Base-by-base conservation (phyloP, 2,888 invertebrate species). In the Torymus aiolomorphi region DNA sequence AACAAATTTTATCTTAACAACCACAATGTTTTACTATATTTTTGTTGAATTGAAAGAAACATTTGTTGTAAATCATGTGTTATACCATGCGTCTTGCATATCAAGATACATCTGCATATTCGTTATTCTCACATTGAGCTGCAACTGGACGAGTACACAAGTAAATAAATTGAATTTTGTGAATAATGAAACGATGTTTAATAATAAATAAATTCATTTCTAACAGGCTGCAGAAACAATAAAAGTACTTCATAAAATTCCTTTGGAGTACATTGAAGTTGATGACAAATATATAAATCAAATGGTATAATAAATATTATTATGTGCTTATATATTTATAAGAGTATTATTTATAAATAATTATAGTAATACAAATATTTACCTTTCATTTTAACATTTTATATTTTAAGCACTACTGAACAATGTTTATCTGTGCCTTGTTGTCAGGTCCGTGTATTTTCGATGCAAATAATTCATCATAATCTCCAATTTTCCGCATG, bases 401-500 rank as follows among this genome's bases (percentile, higher is more conserved):
- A n/a, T n/a, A n/a, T n/a, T n/a, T n/a, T n/a, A n/a, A n/a, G n/a
- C n/a, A n/a, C n/a, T n/a, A n/a, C n/a, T n/a, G n/a, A n/a, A n/a
- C n/a, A n/a, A n/a, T n/a, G n/a, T n/a, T n/a, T n/a, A n/a, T 31
- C 1, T 31, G 31, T 31, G 31, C 31, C 31, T 52, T 56, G 14
- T 16, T 77, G 80, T 2, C 52, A 80, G 76, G 24, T 78, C 16
- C 52, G 65, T 59, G 76, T 69, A 61, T 78, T 82, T 66, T 80
- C 76, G 0, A 78, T 74, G 76, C 81, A 80, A 65, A 72, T 82
- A 49, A 59, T 78, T 8, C 83, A 83, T 54, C 61, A 72, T 20
- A 69, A 80, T 73, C 57, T 82, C 12, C 16, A 20, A n/a, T 83
- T 83, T 56, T 62, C 81, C 31, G 83, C 80, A 13, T 63, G 70